A percentile compares a stretch with the other conserved stretches of the same genome.
Conservation (phyloP, 2,113 vertebrate genomes). For the Motacilla tschutschensis region DNA sequence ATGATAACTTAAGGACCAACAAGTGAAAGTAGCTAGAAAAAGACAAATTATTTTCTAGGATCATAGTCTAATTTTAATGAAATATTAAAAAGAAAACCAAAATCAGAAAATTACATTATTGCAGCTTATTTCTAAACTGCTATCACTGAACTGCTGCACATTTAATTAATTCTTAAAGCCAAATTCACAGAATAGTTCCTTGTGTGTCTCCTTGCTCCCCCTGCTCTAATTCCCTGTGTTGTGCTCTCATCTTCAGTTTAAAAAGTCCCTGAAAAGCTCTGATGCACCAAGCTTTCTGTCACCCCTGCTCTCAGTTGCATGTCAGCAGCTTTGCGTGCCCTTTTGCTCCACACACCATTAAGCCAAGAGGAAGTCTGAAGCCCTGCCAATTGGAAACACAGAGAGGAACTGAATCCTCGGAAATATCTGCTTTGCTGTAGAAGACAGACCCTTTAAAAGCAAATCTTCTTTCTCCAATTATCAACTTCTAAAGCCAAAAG, state of each 20-base stretch:
- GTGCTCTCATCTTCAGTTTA: not conserved
- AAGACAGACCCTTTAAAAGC: not conserved
- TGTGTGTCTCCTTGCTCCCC: not conserved
- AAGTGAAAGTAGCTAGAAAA: not conserved
- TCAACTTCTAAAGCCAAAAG: not conserved
- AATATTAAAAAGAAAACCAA: not conserved
- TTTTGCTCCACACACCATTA: not conserved
- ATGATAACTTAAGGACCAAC: not conserved
- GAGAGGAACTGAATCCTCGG: not conserved
- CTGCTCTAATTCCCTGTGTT: not conserved
- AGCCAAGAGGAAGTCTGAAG: slow-evolving; percentile 4
- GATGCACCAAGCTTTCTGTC: not conserved
- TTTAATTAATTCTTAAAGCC: not conserved
- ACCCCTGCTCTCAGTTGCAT: not conserved
- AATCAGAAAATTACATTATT: not conserved
- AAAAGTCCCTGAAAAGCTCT: not conserved
- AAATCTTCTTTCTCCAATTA: not conserved
- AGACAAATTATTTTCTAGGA: not conserved
- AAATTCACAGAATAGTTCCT: not conserved
- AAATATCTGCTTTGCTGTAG: not conserved
- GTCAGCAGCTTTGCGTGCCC: not conserved
- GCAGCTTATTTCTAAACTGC: not conserved
- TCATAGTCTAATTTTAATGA: not conserved
- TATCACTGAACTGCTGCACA: not conserved
- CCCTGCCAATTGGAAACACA: not conserved